Percentiles rank a stretch among this genome's conserved stretches.
phyloP scores from a whole-genome alignment of 35 echinoderm and acorn worm genomes.

The Stichopus chloronotus region DNA sequence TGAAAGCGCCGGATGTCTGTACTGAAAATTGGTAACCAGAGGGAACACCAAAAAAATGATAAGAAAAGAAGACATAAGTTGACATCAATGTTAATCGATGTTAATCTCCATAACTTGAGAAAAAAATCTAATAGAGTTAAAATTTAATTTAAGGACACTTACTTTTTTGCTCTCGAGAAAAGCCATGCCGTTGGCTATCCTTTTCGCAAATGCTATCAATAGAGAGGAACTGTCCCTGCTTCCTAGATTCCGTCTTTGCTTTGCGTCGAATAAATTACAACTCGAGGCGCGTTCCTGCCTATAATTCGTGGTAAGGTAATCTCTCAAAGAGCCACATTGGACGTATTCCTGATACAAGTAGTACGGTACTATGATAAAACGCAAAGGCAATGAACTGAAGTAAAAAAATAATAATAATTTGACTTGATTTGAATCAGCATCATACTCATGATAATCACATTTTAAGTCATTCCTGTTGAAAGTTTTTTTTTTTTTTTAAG shows the following conservation, averaged over 20 bases:
- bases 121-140: neutral
- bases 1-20: neutral
- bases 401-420: too few relatives aligned
- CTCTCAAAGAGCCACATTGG: neutral
- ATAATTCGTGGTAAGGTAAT: constrained; percentile 2
- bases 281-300: neutral
- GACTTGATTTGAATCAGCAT: too few relatives aligned
- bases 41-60: neutral
- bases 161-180: constrained; percentile 17
- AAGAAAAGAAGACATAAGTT: too few relatives aligned
- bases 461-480: too few relatives aligned
- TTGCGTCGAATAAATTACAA: neutral
- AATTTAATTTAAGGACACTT: neutral
- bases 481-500: too few relatives aligned
- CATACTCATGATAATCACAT: too few relatives aligned
- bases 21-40: neutral
- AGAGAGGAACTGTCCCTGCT: neutral
- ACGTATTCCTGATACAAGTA: constrained; percentile 34
- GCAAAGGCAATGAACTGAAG: too few relatives aligned
- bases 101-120: too few relatives aligned
- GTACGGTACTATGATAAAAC: constrained; percentile 38
- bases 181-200: constrained; percentile 1
- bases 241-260: too few relatives aligned
- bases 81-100: too few relatives aligned
- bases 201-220: neutral